phyloP scores from a whole-genome alignment of 2,888 invertebrate genomes.

The Schrankia costaestrigalis region DNA sequence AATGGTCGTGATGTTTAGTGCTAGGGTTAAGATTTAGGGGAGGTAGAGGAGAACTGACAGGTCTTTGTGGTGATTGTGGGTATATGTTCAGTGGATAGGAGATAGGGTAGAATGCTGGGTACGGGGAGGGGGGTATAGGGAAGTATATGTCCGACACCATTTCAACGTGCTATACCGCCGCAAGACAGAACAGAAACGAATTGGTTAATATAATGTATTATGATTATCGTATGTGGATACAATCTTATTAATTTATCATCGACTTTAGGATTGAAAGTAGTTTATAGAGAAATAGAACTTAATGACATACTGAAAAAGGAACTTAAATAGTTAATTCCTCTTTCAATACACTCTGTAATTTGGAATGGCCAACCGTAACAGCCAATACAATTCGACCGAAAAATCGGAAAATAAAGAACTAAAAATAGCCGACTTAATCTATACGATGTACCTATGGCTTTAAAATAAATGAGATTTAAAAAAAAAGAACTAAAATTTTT shows the following conservation, averaged over 20 bases:
- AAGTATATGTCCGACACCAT: constrained; percentile 89
- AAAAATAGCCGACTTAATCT: too few species aligned
- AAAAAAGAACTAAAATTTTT: too few species aligned
- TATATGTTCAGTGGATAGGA: constrained; percentile 76
- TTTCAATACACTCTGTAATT: too few species aligned
- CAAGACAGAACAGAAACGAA: constrained; percentile 76
- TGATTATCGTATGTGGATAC: constrained; percentile 32
- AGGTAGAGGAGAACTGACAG: constrained; percentile 60
- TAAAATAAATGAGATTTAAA: too few species aligned
- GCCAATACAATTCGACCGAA: too few species aligned
- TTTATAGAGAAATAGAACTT: too few species aligned
- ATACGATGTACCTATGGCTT: too few species aligned
- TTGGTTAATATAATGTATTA: constrained; percentile 60
- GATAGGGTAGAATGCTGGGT: constrained; percentile 69
- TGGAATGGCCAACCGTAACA: too few species aligned
- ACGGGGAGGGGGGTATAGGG: constrained; percentile 74
- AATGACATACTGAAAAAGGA: too few species aligned
- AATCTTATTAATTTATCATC: constrained; percentile 10
- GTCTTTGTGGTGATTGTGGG: constrained; percentile 54
- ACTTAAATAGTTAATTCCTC: too few species aligned
- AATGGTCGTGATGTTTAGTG: constrained; percentile 66
- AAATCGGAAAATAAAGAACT: too few species aligned
- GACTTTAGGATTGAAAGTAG: too few species aligned
- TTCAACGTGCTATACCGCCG: constrained; percentile 85
- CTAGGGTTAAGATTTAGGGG: constrained; percentile 45